Base-by-base conservation (phyloP, 2,888 invertebrate species). In the Rhingia campestris region DNA sequence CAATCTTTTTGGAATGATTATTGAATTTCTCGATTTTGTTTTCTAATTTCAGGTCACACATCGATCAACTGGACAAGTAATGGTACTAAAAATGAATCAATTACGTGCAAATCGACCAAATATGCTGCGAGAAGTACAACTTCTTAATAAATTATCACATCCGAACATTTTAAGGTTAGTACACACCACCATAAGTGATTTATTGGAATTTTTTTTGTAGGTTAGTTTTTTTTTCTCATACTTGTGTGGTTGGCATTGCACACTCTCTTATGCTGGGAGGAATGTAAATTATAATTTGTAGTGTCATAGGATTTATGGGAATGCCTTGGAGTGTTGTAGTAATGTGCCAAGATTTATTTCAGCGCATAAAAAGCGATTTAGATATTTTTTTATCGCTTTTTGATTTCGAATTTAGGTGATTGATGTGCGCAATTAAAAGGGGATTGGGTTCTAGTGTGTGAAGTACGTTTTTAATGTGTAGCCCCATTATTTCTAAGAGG, bases 61-160 rank as follows among this genome's bases (percentile, higher is more conserved):
- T 93, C 95, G 96, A 91, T 95, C 96, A 87, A 97, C 97, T 72
- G 96, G 96, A 88, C 95, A 97, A 91, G 97, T 98, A 90, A 98
- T 98, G 98, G 98, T 98, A 92, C 94, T 98, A 90, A 98, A 98
- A 93, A 97, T 97, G 96, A 97, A 98, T 93, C 95, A 97, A 92
- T 95, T 97, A 90, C 94, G 96, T 86, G 97, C 97, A 88, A 98
- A 98, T 93, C 94, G 98, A 89, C 97, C 97, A 88, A 98, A 97
- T 93, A 98, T 98, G 96, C 94, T 98, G 89, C 96, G 98, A 90
- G 98, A 98, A 93, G 98, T 98, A 87, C 98, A 98, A 93, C 95
- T 98, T 88, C 97, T 98, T 96, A 98, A 98, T 93, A 95, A 96
- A 90, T 94, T 98, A 87, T 97, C 96, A 89, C 98, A 98, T 93